Conservation (phyloP, 2,113 vertebrate species). For the Marcusenius ussheri region DNA sequence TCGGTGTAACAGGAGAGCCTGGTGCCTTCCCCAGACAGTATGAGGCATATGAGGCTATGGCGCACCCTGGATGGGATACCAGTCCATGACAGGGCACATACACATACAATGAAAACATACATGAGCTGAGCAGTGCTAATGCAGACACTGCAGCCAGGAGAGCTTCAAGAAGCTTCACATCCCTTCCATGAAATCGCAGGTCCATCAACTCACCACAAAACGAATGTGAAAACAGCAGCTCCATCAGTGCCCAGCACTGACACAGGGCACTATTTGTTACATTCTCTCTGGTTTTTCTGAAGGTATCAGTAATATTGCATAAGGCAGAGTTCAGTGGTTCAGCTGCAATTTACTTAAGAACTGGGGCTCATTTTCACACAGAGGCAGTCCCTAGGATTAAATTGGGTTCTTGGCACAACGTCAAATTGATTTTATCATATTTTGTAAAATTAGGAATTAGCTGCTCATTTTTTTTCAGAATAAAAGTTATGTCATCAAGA, state of each 20-base stretch:
- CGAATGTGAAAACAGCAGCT: slow-evolving; percentile 39
- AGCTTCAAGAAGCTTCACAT: background rate
- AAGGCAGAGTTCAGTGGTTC: background rate
- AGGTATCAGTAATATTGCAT: background rate
- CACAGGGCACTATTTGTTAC: slow-evolving; percentile 18
- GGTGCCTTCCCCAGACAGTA: background rate
- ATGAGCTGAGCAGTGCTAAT: background rate
- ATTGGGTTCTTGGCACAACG: background rate
- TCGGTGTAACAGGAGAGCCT: background rate
- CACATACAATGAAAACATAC: background rate
- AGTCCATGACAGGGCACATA: background rate
- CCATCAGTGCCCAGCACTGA: slow-evolving; percentile 61
- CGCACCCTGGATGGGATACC: background rate
- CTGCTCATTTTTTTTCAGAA: background rate
- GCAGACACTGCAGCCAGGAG: background rate
- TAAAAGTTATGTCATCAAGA: background rate
- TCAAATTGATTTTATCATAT: background rate
- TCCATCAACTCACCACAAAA: background rate
- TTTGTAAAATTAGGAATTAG: background rate
- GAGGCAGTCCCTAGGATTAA: background rate
- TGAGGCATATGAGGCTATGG: background rate
- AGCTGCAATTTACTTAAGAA: background rate
- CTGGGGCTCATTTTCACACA: background rate
- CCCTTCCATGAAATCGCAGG: background rate
- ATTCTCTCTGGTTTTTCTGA: background rate